Evolutionary conservation across 2,888 invertebrate genomes (phyloP).

Genomic region (Lissocephala sabroskyi): DNA sequence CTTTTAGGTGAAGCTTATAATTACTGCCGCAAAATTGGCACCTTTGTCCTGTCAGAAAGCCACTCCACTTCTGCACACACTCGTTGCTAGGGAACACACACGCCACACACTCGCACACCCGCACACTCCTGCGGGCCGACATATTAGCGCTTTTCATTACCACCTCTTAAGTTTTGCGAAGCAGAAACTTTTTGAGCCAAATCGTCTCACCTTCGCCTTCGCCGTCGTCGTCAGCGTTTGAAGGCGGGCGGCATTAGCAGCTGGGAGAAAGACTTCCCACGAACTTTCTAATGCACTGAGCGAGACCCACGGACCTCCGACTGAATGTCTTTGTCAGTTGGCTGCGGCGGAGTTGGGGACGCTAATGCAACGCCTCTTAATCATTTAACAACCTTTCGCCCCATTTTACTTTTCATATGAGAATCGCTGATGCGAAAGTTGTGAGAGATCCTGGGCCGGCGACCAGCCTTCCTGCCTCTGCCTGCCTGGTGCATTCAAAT

Average conservation of each 20-base stretch:
- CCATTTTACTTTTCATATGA: constrained; percentile 47
- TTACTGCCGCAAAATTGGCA: no score
- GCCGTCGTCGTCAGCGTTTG: constrained; percentile 4
- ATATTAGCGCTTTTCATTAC: constrained; percentile 64
- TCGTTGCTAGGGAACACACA: constrained; percentile 15
- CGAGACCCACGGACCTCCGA: neutral
- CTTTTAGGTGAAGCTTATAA: no score
- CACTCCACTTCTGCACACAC: no score
- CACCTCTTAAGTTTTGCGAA: constrained; percentile 45
- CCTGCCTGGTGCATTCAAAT: neutral
- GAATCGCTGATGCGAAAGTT: constrained; percentile 16
- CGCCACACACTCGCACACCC: neutral
- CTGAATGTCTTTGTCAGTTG: neutral
- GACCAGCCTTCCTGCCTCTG: constrained; percentile 1
- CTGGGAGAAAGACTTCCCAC: constrained; percentile 57
- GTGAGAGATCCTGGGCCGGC: constrained; percentile 10
- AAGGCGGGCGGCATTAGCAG: constrained; percentile 14
- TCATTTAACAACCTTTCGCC: constrained; percentile 64
- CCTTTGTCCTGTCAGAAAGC: no score
- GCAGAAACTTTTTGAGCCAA: constrained; percentile 38
- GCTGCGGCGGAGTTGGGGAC: neutral
- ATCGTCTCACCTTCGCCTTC: no score
- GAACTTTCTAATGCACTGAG: constrained; percentile 58
- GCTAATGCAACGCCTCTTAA: constrained; percentile 62
- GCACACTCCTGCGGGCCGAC: constrained; percentile 2